Conservation (phyloP, 2,888 invertebrate species). For the Biston stratarius region DNA sequence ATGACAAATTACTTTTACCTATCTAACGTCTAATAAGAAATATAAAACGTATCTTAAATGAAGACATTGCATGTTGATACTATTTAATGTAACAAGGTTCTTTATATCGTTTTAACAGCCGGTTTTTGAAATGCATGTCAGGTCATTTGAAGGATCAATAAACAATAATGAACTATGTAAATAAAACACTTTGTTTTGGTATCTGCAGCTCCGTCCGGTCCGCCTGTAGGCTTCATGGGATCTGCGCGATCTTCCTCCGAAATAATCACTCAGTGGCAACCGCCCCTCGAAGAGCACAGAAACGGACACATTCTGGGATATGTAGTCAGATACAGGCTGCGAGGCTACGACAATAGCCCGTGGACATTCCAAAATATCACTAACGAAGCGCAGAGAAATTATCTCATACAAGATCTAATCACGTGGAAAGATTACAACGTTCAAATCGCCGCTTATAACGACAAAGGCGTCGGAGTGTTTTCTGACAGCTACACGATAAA, state of each 20-base stretch:
- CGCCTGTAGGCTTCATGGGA: constrained; percentile 97
- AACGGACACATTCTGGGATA: constrained; percentile 98
- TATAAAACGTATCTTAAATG: not conserved
- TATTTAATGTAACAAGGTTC: not conserved
- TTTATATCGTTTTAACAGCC: not conserved
- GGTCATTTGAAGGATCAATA: not conserved
- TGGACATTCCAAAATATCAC: constrained; percentile 97
- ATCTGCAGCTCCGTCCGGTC: constrained; percentile 95
- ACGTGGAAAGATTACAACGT: constrained; percentile 99
- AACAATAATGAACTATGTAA: not conserved
- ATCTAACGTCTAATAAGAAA: not conserved
- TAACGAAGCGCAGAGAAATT: constrained; percentile 96
- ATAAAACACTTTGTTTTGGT: constrained; percentile 1
- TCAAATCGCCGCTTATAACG: constrained; percentile 98
- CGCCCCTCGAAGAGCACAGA: constrained; percentile 96
- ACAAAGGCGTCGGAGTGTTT: constrained; percentile 97
- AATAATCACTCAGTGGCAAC: constrained; percentile 99
- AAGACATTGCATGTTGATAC: not conserved
- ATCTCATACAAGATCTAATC: constrained; percentile 95
- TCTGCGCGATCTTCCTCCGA: constrained; percentile 97
- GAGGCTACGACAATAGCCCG: constrained; percentile 96
- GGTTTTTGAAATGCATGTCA: not conserved
- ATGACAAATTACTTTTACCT: not conserved
- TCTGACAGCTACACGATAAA: constrained; percentile 96
- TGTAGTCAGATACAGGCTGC: constrained; percentile 95